Evolutionary conservation across 1,140 invertebrate genomes (phyloP).

Genomic region (Hylyphantes graminicola): DNA sequence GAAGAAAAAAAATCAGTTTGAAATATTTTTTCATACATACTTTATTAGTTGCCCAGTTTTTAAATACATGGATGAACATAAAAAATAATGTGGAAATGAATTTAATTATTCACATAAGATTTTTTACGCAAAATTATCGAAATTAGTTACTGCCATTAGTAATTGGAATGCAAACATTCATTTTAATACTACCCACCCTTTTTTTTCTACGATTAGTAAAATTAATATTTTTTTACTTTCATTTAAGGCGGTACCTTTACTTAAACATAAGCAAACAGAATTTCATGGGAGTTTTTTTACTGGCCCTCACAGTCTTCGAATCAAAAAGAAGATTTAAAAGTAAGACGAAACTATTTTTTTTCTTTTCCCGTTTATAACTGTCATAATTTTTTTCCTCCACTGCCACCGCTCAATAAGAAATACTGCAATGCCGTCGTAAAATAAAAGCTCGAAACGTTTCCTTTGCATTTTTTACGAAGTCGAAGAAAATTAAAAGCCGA

Average conservation of each 20-base stretch:
- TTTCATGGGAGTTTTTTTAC: slow-evolving; percentile 11
- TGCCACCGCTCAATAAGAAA: slow-evolving; percentile 39
- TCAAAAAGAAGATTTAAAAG: slow-evolving; percentile 16
- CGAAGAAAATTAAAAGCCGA: slow-evolving; percentile 56
- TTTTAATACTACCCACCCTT: slow-evolving; percentile 20
- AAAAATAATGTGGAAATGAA: slow-evolving; percentile 22
- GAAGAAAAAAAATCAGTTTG: no score
- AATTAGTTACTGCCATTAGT: slow-evolving; percentile 25
- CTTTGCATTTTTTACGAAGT: slow-evolving; percentile 27
- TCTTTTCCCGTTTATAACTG: slow-evolving; percentile 2
- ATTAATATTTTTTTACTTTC: slow-evolving; percentile 16
- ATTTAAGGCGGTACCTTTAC: slow-evolving; percentile 21
- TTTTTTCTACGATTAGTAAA: slow-evolving; percentile 20
- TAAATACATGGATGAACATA: not conserved
- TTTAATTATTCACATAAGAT: slow-evolving; percentile 25
- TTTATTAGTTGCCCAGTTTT: no score
- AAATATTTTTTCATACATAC: no score
- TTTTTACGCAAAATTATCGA: slow-evolving; percentile 34
- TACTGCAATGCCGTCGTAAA: slow-evolving; percentile 33
- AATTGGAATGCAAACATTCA: slow-evolving; percentile 22
- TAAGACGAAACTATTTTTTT: not conserved
- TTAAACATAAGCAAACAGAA: slow-evolving; percentile 36
- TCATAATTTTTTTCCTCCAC: slow-evolving; percentile 43
- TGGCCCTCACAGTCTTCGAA: not conserved
- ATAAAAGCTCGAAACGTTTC: slow-evolving; percentile 42